Conservation (phyloP, 2,113 vertebrate genomes). For the Cavia porcellus region DNA sequence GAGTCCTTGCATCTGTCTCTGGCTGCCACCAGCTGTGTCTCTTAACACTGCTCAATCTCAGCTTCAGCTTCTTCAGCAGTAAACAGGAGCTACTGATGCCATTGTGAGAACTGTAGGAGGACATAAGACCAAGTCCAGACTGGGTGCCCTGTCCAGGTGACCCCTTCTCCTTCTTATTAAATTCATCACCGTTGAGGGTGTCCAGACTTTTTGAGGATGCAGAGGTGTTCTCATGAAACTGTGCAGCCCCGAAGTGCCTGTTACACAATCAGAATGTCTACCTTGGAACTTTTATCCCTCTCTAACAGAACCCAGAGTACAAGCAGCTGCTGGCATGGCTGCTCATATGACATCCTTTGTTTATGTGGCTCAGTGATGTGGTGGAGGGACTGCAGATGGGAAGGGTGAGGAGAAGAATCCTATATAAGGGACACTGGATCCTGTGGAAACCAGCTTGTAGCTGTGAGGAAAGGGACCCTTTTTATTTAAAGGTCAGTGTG, state of each 20-base stretch:
- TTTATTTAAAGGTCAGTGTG: neutral
- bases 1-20: neutral
- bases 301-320: neutral
- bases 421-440: neutral
- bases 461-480: neutral
- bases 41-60: neutral
- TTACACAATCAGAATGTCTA: neutral
- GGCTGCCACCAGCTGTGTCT: neutral
- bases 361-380: neutral
- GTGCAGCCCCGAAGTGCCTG: neutral
- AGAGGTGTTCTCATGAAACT: neutral
- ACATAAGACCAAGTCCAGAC: neutral
- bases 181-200: neutral
- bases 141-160: fast-evolving
- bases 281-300: neutral
- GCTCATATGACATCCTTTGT: neutral
- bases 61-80: neutral
- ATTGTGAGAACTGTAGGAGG: neutral
- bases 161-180: neutral
- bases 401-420: neutral
- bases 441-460: neutral
- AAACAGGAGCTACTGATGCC: neutral
- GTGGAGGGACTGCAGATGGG: neutral
- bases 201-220: neutral
- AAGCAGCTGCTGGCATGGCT: neutral